Percentiles rank a stretch among this genome's conserved stretches.
phyloP scores from a whole-genome alignment of 2,888 invertebrate genomes.

The Hermodice carunculata region DNA sequence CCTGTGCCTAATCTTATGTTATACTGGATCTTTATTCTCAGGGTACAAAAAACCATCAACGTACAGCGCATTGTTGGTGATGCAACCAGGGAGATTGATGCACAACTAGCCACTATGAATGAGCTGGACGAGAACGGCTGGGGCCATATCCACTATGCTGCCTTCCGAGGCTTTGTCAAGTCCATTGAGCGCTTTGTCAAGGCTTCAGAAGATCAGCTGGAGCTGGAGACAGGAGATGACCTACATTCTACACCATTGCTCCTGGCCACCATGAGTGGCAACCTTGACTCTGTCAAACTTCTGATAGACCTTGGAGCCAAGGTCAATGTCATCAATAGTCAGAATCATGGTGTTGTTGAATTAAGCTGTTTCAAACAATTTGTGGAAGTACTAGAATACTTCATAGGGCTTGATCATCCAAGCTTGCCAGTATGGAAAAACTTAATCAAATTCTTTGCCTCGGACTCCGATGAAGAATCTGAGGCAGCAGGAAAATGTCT shows the following conservation, averaged over 20 bases:
- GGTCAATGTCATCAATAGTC: conserved; percentile 54
- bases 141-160: conserved; percentile 67
- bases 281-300: conserved; percentile 57
- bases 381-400: conserved; percentile 55
- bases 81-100: too few species aligned
- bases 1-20: too few species aligned
- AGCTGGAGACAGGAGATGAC: conserved; percentile 64
- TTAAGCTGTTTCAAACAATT: conserved; percentile 59
- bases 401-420: conserved; percentile 53
- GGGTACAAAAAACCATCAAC: too few species aligned
- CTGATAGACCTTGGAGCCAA: conserved; percentile 61
- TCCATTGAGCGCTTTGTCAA: conserved; percentile 65
- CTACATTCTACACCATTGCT: conserved; percentile 64
- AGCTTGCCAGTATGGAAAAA: conserved; percentile 64
- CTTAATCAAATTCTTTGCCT: conserved; percentile 56
- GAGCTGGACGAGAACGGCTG: conserved; percentile 66
- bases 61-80: too few species aligned
- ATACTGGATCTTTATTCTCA: too few species aligned
- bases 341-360: conserved; percentile 67
- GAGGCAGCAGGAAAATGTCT: conserved; percentile 59
- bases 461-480: conserved; percentile 61
- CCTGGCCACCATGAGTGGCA: conserved; percentile 61
- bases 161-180: conserved; percentile 64
- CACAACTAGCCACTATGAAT: conserved; percentile 38
- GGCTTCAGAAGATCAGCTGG: conserved; percentile 57